These are phyloP conservation scores for Henricia sp. DNA, from an alignment of 53 echinoderm and acorn worm genomes.

Conservation along the genomic window DNA sequence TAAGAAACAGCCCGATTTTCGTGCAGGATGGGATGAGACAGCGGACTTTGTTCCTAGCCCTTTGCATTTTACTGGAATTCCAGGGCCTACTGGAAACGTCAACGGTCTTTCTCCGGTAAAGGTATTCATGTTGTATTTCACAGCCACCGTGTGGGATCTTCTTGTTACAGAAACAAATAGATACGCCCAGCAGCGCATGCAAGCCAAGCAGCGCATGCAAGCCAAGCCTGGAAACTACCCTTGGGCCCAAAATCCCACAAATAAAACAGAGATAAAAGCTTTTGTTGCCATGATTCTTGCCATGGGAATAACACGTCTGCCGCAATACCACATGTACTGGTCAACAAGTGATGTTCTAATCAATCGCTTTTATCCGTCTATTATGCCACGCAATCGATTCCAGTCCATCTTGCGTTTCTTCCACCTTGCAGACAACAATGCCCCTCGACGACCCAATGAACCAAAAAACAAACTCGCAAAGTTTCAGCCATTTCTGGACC, in stretches of 20 bases:
- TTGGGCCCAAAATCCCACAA: constrained; percentile 8
- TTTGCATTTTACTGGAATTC: constrained; percentile 12
- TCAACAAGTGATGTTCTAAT: constrained; percentile 3
- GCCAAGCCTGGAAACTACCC: not conserved
- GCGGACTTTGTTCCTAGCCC: not conserved
- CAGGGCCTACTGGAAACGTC: constrained; percentile 32
- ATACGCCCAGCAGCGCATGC: constrained; percentile 4
- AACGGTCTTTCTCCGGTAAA: constrained; percentile 36
- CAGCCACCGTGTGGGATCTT: constrained; percentile 27
- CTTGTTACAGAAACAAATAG: constrained; percentile 45
- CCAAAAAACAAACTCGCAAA: constrained; percentile 15
- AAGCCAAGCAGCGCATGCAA: not conserved
- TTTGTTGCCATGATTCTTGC: constrained; percentile 49
- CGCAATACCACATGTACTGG: constrained; percentile 49
- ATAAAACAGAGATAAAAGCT: constrained; percentile 23
- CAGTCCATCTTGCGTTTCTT: not conserved
- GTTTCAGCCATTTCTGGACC: constrained; percentile 33
- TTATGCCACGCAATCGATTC: constrained; percentile 47
- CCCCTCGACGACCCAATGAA: too few species aligned
- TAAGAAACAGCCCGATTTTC: not conserved
- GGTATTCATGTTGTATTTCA: constrained; percentile 47
- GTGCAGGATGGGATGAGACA: constrained; percentile 6
- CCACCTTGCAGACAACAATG: constrained; percentile 21
- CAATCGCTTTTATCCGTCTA: constrained; percentile 33
- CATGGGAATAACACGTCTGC: constrained; percentile 47